Evolutionary conservation across 2,113 vertebrate species (phyloP), one percentile per base, ranked within the genome.

Genomic region (Thamnophis sirtalis): DNA sequence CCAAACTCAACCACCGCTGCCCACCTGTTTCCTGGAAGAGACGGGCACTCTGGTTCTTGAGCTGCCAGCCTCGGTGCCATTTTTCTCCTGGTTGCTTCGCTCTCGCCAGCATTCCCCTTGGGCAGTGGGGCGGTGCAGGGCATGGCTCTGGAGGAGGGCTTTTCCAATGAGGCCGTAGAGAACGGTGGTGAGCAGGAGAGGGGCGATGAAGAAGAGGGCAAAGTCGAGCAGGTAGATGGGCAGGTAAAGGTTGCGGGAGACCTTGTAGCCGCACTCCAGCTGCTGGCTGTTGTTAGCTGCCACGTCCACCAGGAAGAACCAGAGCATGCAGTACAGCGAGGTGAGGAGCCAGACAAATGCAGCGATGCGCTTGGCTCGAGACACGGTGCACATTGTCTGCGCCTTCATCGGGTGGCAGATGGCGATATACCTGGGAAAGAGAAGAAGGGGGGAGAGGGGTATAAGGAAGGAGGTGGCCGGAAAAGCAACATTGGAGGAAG

Each of bases 221-320:
- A 98, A 98, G 97, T 98, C 98, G 0, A 98, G 97, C 93, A 98
- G 97, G 96, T 98, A 98, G 95, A 98, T 98, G 92, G 98, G 98
- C 92, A 98, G 97, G 94, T 98, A 98, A 93, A 98, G 98, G 92
- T 98, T 97, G 19, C 97, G 96, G 19, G 98, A 98, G 90, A 98
- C 98, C 54, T 94, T 97, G 97, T 98, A 98, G 86, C 98, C 97
- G 0, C 98, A 98, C 95, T 98, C 97, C 73, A 97, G 95, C 1
- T 96, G 96, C 50, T 94, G 96, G 22, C 95, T 96, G 13, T 93
- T 90, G 80, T 93, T 95, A 22, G 97, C 96, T 58, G 98, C 97
- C 92, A 98, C 98, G 94, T 98, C 98, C 88, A 98, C 98, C 94
- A 98, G 96, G 97, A 98, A 98, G 91, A 98, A 97, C 98, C 98